phyloP scores from a whole-genome alignment of 2,797 vertebrate genomes.

The Typhlichthys eigenmanni region DNA sequence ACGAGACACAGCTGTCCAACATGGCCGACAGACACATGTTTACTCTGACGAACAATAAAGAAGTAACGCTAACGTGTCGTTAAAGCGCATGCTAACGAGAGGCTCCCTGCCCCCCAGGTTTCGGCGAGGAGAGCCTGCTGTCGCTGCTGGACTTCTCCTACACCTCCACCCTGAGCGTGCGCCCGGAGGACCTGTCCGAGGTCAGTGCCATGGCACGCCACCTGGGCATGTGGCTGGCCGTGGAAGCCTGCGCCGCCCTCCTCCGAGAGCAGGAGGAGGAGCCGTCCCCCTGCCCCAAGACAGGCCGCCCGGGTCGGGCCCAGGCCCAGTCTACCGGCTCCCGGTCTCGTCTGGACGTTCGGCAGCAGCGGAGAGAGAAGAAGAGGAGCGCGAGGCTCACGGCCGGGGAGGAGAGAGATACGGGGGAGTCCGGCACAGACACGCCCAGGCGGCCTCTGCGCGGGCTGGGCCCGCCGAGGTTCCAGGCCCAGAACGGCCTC shows the following conservation, averaged over 20 bases:
- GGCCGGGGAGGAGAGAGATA: slow-evolving; percentile 31
- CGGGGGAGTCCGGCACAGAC: slow-evolving; percentile 53
- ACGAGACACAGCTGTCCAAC: too few species aligned
- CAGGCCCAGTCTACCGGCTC: slow-evolving; percentile 26
- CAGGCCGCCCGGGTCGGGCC: slow-evolving; percentile 17
- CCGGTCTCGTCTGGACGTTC: slow-evolving; percentile 23
- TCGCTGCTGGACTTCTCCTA: slow-evolving; percentile 84
- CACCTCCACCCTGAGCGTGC: slow-evolving; percentile 79
- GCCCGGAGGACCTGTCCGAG: slow-evolving; percentile 75
- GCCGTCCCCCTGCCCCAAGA: slow-evolving; percentile 15
- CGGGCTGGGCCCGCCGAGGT: slow-evolving; percentile 30
- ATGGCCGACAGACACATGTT: too few species aligned
- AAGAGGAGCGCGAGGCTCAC: slow-evolving; percentile 52
- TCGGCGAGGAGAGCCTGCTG: slow-evolving; percentile 78
- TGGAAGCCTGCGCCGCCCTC: slow-evolving; percentile 80
- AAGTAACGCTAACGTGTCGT: too few species aligned
- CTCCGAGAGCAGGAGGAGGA: slow-evolving; percentile 71
- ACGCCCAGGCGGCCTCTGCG: slow-evolving; percentile 55
- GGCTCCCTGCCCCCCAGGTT: slow-evolving; percentile 60
- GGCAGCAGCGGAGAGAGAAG: slow-evolving; percentile 50
- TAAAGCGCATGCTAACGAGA: slow-evolving; percentile 26
- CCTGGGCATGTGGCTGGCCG: slow-evolving; percentile 83
- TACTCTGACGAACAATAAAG: too few species aligned
- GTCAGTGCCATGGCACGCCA: slow-evolving; percentile 82
- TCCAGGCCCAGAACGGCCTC: slow-evolving; percentile 57